Conservation (phyloP, 1,140 invertebrate genomes). For the Dolichoris vasculosae region DNA sequence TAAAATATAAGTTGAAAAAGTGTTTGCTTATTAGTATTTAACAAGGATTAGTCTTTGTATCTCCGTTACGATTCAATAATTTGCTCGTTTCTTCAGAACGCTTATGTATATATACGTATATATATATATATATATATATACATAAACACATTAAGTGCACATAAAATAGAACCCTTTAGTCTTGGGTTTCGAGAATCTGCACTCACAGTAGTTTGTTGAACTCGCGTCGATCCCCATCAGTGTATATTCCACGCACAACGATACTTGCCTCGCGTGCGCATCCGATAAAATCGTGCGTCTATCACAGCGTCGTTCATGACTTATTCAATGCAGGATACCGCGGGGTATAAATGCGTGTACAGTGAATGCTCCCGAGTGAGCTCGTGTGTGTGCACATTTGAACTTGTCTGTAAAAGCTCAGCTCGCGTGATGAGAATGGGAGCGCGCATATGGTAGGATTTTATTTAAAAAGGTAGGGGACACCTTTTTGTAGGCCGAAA, state of each 20-base stretch:
- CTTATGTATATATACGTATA: no score
- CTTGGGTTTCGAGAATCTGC: neutral
- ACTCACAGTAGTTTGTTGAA: conserved; percentile 52
- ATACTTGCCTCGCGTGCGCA: conserved; percentile 53
- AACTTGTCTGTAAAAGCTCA: conserved; percentile 1
- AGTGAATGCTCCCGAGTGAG: neutral
- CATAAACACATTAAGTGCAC: neutral
- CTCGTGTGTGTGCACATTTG: neutral
- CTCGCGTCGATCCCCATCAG: conserved; percentile 51
- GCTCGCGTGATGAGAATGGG: conserved; percentile 46
- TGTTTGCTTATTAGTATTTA: no score
- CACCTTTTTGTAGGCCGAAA: no score
- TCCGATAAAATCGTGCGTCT: conserved; percentile 65
- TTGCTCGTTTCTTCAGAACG: no score
- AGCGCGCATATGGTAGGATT: neutral
- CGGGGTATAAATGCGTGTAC: conserved; percentile 55
- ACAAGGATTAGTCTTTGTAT: no score
- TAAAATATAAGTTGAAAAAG: no score
- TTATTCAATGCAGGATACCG: conserved; percentile 62
- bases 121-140: no score
- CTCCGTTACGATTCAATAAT: no score
- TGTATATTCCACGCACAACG: conserved; percentile 55
- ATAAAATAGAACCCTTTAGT: no score
- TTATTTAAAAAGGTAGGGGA: neutral
- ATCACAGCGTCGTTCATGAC: conserved; percentile 63